phyloP scores from a whole-genome alignment of 2,113 vertebrate genomes.

The Cephalopholis sonnerati region DNA sequence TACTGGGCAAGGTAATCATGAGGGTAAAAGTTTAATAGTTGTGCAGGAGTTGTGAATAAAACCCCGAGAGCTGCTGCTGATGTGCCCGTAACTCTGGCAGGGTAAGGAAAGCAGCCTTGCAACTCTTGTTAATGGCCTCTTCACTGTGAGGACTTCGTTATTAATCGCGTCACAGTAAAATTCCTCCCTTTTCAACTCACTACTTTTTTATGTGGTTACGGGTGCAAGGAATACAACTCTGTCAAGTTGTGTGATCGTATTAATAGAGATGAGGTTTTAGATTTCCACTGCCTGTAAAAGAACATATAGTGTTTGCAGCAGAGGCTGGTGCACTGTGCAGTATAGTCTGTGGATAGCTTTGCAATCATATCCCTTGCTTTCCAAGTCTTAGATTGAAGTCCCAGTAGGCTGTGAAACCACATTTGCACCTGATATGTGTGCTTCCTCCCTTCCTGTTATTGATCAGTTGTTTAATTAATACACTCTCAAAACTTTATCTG shows the following conservation, averaged over 20 bases:
- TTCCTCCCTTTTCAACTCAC: conserved; percentile 23
- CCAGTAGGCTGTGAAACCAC: not conserved
- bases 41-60: conserved; percentile 55
- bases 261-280: conserved; percentile 60
- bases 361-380: not conserved
- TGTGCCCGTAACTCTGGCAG: conserved; percentile 53
- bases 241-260: conserved; percentile 42
- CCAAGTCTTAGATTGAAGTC: not conserved
- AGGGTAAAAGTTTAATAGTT: conserved; percentile 62
- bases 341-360: conserved; percentile 15
- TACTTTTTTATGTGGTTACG: conserved; percentile 44
- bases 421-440: not conserved
- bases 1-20: conserved; percentile 29
- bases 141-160: conserved; percentile 63
- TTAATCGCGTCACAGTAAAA: conserved; percentile 67
- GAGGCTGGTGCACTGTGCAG: not conserved
- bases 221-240: conserved; percentile 16
- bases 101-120: conserved; percentile 56
- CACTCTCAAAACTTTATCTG: conserved; percentile 48
- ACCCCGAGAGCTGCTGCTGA: conserved; percentile 39
- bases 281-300: conserved; percentile 58
- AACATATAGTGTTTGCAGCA: conserved; percentile 6
- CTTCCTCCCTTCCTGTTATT: conserved; percentile 43
- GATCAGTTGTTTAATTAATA: conserved; percentile 45
- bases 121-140: conserved; percentile 71